A percentile compares a stretch with the other conserved stretches of the same genome.
phyloP scores from a whole-genome alignment of 2,888 invertebrate species.

The Apamea epomidion region DNA sequence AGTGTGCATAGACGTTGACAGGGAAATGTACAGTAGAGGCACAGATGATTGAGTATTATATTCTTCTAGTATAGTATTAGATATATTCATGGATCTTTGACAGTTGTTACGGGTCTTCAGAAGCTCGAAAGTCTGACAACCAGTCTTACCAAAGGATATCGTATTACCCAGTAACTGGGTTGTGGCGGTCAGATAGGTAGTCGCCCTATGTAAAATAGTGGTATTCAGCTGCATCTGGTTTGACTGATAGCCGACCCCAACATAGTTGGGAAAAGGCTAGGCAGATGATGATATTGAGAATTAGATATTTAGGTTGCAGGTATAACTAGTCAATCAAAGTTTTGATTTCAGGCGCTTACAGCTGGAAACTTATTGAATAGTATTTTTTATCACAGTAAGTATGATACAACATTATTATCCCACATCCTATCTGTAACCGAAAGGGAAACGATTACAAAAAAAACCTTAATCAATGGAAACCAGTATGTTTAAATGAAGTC shows the following conservation, averaged over 20 bases:
- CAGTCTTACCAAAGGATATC: too few relatives aligned
- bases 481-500: slow-evolving; percentile 38
- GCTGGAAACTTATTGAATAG: neutral
- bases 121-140: too few relatives aligned
- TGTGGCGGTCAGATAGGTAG: neutral
- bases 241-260: neutral
- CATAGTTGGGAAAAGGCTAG: neutral
- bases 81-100: too few relatives aligned
- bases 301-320: neutral
- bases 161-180: neutral
- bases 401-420: neutral
- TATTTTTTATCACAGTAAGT: neutral
- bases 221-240: neutral
- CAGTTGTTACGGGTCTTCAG: too few relatives aligned
- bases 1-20: slow-evolving; percentile 9
- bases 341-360: too few relatives aligned
- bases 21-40: neutral
- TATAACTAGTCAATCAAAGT: neutral
- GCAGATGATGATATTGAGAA: neutral
- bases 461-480: slow-evolving; percentile 17
- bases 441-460: neutral
- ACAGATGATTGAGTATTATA: neutral
- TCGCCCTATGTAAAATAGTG: neutral
- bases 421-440: neutral
- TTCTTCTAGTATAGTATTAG: neutral